Evolutionary conservation across 2,797 vertebrate species (phyloP).

Genomic region (Tachyglossus aculeatus): DNA sequence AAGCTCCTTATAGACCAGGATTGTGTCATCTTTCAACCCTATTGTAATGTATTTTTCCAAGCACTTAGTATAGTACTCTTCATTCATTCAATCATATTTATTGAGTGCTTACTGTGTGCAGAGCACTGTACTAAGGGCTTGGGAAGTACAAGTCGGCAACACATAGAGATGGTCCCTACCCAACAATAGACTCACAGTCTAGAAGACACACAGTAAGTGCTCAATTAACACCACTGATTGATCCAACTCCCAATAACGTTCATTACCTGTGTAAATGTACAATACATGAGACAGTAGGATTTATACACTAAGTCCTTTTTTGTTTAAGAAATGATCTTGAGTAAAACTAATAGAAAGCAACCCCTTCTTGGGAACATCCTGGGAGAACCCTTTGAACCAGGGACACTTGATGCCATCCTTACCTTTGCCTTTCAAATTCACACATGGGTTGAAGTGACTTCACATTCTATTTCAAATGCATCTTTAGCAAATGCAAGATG

Average conservation of each 20-base stretch:
- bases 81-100: too few relatives aligned
- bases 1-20: too few relatives aligned
- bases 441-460: background rate
- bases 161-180: too few relatives aligned
- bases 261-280: constrained; percentile 31
- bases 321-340: background rate
- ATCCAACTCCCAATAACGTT: constrained; percentile 14
- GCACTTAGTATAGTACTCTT: too few relatives aligned
- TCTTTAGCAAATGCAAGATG: background rate
- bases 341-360: background rate
- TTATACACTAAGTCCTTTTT: constrained; percentile 12
- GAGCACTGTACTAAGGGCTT: too few relatives aligned
- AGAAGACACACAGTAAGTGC: too few relatives aligned
- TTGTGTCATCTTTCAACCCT: too few relatives aligned
- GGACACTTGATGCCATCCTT: background rate
- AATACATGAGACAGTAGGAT: constrained; percentile 23
- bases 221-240: too few relatives aligned
- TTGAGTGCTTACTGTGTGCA: too few relatives aligned
- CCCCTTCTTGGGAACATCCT: background rate
- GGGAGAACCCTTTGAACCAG: background rate
- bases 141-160: too few relatives aligned
- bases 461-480: background rate
- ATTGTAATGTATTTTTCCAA: too few relatives aligned
- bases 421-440: background rate
- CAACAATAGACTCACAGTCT: too few relatives aligned